Percentiles rank a stretch among this genome's conserved stretches.
phyloP scores from a whole-genome alignment of 2,113 vertebrate genomes.

The Myrmophylax atrothorax region DNA sequence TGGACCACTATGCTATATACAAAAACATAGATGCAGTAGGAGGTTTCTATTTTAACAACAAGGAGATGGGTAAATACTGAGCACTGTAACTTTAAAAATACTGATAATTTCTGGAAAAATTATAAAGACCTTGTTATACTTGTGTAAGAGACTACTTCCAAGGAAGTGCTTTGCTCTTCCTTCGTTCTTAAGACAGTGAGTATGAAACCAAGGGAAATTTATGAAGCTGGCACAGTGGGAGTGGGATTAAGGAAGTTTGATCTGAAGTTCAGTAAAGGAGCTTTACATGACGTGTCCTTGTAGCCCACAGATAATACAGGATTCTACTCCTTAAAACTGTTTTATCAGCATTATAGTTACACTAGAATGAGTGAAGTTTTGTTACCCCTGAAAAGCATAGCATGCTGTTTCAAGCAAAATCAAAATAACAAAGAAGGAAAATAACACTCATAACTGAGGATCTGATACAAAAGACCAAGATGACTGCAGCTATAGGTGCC shows the following conservation, averaged over 20 bases:
- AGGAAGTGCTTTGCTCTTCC: neutral
- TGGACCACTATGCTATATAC: neutral
- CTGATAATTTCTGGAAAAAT: neutral
- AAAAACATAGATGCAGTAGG: neutral
- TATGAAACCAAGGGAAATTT: neutral
- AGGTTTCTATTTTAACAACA: neutral
- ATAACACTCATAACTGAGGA: neutral
- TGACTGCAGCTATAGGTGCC: neutral
- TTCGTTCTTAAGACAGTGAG: neutral
- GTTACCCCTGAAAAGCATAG: neutral
- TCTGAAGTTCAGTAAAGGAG: neutral
- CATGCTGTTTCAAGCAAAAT: neutral
- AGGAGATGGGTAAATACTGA: neutral
- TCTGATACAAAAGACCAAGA: neutral
- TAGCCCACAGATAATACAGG: rapidly evolving
- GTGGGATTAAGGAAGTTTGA: neutral
- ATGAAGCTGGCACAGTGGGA: neutral
- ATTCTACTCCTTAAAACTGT: neutral
- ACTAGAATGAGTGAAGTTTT: neutral
- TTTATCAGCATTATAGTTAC: neutral
- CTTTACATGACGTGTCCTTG: neutral
- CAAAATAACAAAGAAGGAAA: neutral
- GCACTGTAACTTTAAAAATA: neutral
- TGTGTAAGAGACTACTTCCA: neutral
- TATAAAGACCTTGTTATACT: neutral